phyloP scores from a whole-genome alignment of 2,888 invertebrate genomes.

The Metalampra italica region DNA sequence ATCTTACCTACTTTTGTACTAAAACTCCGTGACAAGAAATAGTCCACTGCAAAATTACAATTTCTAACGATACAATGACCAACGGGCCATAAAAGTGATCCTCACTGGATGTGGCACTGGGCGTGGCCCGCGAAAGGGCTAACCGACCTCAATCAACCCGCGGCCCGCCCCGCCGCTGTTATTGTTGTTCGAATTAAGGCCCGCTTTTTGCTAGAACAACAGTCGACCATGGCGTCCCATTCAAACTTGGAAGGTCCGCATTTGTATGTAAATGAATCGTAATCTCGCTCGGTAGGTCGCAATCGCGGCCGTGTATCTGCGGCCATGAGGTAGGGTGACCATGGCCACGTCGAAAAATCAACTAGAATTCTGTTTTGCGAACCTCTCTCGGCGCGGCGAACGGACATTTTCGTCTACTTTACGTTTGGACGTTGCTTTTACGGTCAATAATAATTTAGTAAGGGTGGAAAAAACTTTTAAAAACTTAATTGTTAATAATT shows the following conservation, averaged over 20 bases:
- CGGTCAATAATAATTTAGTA: too few relatives aligned
- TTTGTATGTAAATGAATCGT: constrained; percentile 74
- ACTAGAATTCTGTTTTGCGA: too few relatives aligned
- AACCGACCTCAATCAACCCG: constrained; percentile 51
- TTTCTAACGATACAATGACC: background rate
- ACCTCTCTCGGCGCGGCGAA: too few relatives aligned
- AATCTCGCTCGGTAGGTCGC: constrained; percentile 56
- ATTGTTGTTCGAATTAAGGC: constrained; percentile 68
- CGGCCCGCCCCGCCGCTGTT: constrained; percentile 39
- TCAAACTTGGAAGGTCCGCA: constrained; percentile 64
- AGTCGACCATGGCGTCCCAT: constrained; percentile 52
- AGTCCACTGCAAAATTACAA: too few relatives aligned
- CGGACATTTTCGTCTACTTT: too few relatives aligned
- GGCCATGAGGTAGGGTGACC: too few relatives aligned
- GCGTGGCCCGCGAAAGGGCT: constrained; percentile 21
- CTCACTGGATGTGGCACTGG: constrained; percentile 47
- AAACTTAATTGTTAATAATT: too few relatives aligned
- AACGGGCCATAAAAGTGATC: constrained; percentile 38
- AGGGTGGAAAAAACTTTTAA: too few relatives aligned
- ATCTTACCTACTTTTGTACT: too few relatives aligned
- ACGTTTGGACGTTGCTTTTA: too few relatives aligned
- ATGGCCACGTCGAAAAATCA: too few relatives aligned
- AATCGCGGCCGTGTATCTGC: constrained; percentile 52
- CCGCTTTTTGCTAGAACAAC: constrained; percentile 71
- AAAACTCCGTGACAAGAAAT: too few relatives aligned